phyloP scores from a whole-genome alignment of 1,140 invertebrate species.

The Anastatus disparis region DNA sequence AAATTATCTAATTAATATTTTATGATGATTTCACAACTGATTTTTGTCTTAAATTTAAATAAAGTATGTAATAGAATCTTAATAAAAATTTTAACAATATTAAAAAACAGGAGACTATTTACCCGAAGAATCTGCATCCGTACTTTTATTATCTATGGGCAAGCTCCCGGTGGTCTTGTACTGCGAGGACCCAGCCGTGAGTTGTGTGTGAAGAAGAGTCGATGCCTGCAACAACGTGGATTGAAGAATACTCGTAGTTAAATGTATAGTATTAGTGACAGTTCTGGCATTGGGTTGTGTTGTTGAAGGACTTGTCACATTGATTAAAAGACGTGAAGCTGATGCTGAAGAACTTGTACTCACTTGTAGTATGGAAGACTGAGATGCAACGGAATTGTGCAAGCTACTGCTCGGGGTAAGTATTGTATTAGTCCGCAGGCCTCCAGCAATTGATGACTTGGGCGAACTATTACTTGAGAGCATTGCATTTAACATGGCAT shows the following conservation, averaged over 20 bases:
- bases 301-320: conserved; percentile 36
- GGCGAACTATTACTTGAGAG: conserved; percentile 56
- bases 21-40: too few species aligned
- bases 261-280: too few species aligned
- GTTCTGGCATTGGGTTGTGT: conserved; percentile 47
- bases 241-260: conserved; percentile 63
- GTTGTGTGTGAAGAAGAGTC: conserved; percentile 58
- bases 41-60: too few species aligned
- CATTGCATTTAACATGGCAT: conserved; percentile 65
- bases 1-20: too few species aligned
- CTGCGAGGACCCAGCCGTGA: conserved; percentile 55
- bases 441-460: conserved; percentile 58
- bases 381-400: conserved; percentile 4
- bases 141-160: conserved; percentile 58
- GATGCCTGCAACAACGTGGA: conserved; percentile 62
- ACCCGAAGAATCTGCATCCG: conserved; percentile 53
- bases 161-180: conserved; percentile 57
- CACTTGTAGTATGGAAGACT: conserved; percentile 54
- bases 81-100: too few species aligned
- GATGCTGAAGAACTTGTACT: conserved; percentile 47
- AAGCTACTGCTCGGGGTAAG: conserved; percentile 55
- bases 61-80: too few species aligned
- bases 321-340: conserved; percentile 52
- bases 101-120: conserved; percentile 24
- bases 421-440: conserved; percentile 53